Evolutionary conservation across 2,797 vertebrate species (phyloP), one percentile per base, ranked within the genome.

Genomic region (Sternarchorhynchus goeldii): DNA sequence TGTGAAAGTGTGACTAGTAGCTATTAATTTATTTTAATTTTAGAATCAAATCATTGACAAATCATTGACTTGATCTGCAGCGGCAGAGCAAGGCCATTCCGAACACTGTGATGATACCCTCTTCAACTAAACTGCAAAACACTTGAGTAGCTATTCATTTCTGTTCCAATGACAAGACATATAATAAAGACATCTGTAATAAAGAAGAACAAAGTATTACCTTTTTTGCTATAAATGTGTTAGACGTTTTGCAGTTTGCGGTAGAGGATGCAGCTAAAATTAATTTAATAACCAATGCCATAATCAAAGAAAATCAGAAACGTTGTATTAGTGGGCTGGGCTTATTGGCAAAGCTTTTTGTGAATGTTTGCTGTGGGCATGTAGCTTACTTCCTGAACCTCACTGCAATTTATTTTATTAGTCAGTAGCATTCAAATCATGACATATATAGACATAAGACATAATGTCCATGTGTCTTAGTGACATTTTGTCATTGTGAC

Each of bases 141-240:
- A 55, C 25, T n/a, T 53, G 7, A n/a, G 31, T 2, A 32, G 67
- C 14, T 18, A 6, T 32, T 32, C 18, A 8, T 21, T 31, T 31
- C 25, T 55, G 66, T n/a, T 69, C 25, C 5, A 18, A 56, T 32
- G 50, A 70, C 7, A 32, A 56, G 6, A 55, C 6, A 3, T n/a
- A 29, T 25, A 25, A 25, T 25, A 25, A 25, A 25, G 25, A 25
- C 25, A 25, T 4, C 50, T 70, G 10, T 56, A 70, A 70, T n/a
- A 34, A 25, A 21, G 17, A 69, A 70, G 55, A 56, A 53, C 45
- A 70, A 70, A 56, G 7, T 56, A 25, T 45, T 17, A 7, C 39
- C 65, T 56, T 70, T 70, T 70, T 56, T 70, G 50, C 50, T 70
- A 31, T 17, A 70, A 56, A 55, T 70, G 31, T 70, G 50, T 70